Evolutionary conservation across 64 coral and sea anemone genomes (phyloP), one percentile per base, ranked within the genome.

Genomic region (Montipora sp.): DNA sequence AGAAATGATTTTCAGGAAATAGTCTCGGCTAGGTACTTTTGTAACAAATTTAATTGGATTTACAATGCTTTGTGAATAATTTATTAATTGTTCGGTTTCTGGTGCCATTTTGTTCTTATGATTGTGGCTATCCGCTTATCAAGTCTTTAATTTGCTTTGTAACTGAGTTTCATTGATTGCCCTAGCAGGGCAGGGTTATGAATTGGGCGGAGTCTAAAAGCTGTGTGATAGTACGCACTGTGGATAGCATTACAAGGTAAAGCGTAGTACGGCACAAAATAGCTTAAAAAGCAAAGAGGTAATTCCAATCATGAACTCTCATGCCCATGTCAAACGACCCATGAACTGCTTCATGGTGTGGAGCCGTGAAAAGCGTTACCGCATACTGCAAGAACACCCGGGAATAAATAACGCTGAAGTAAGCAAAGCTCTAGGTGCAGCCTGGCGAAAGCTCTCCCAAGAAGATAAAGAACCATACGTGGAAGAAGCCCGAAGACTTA

Each of bases 291-390:
- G 14, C 10, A 78, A 49, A 49, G 19, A 21, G 68, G 5, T 8
- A 13, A 5, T 49, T 49, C 3, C 15, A 78, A 49, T 8, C 9
- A 85, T 85, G 82, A 71, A 72, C 8, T 85, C 82, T 13, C 8
- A 76, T 15, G 59, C 71, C 45, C 95, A 98, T 21, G 53, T 98
- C 14, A 94, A 94, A 77, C 68, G 95, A 73, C 95, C 95, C 68
- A 98, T 98, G 95, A 98, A 98, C 77, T 94, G 95, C 36, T 98
- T 98, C 78, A 98, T 98, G 95, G 95, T 98, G 14, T 98, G 95
- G 95, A 98, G 95, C 27, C 89, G 93, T 10, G 95, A 98, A 73
- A 98, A 94, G 43, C 82, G 95, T 22, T 98, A 90, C 22, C 80
- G 94, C 78, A 98, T 98, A 5, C 73, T 98, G 0, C 91, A 98